Evolutionary conservation across 2,113 vertebrate species (phyloP).

Genomic region (Chelonoidis abingdonii): DNA sequence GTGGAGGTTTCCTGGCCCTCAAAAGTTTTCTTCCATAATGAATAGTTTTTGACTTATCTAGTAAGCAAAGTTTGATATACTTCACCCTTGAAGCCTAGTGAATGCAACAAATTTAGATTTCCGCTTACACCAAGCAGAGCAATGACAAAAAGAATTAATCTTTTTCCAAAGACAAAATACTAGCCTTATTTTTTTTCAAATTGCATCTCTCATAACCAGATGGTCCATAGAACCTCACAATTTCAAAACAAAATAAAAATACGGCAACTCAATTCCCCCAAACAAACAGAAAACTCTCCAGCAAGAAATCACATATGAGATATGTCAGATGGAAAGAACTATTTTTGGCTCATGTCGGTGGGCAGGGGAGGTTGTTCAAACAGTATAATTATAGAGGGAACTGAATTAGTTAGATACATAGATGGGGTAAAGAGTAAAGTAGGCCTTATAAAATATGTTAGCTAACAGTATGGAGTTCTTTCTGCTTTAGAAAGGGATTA

Average conservation of each 20-base stretch:
- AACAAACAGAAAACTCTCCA: not conserved
- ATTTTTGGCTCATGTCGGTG: not conserved
- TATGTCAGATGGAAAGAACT: not conserved
- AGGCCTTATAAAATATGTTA: not conserved
- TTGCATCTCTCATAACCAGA: not conserved
- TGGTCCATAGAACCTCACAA: not conserved
- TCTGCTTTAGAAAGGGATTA: not conserved
- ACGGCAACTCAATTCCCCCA: not conserved
- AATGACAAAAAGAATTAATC: not conserved
- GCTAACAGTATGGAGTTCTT: not conserved
- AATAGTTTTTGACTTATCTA: not conserved
- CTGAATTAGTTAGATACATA: not conserved
- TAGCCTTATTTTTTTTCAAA: not conserved
- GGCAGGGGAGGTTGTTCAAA: not conserved
- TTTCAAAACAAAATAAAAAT: not conserved
- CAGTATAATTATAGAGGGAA: not conserved
- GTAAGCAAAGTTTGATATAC: not conserved
- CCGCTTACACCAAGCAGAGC: too few relatives aligned
- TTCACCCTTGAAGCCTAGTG: not conserved
- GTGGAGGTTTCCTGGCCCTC: not conserved
- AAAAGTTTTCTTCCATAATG: not conserved
- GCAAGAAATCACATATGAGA: not conserved
- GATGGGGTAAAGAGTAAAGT: not conserved
- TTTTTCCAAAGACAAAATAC: not conserved
- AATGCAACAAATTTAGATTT: not conserved